phyloP scores from a whole-genome alignment of 2,888 invertebrate species.

The Erebia epiphron region DNA sequence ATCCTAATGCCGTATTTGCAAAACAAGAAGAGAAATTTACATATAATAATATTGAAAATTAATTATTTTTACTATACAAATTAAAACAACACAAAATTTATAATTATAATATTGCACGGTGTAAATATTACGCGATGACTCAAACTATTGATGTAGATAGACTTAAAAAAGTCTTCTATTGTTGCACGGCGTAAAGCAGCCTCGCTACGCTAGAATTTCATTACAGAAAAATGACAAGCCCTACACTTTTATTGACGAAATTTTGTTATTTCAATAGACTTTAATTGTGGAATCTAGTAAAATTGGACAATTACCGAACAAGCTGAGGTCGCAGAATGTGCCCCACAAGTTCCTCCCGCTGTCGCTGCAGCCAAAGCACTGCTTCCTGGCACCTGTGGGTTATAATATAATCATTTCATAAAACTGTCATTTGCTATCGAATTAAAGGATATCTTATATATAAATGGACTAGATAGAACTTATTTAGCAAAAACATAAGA shows the following conservation, averaged over 20 bases:
- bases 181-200: too few relatives aligned
- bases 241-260: not conserved
- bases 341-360: slow-evolving; percentile 73
- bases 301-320: slow-evolving; percentile 72
- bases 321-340: slow-evolving; percentile 75
- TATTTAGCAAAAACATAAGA: not conserved
- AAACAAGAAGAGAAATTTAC: slow-evolving; percentile 34
- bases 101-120: not conserved
- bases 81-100: not conserved
- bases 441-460: not conserved
- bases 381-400: slow-evolving; percentile 72
- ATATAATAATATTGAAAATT: slow-evolving; percentile 4
- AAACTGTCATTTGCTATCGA: not conserved
- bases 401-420: not conserved
- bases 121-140: too few relatives aligned
- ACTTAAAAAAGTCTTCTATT: too few relatives aligned
- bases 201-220: too few relatives aligned
- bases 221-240: not conserved
- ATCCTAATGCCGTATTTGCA: slow-evolving; percentile 42
- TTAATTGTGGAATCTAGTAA: not conserved
- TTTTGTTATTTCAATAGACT: too few relatives aligned
- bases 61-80: not conserved
- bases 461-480: not conserved
- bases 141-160: too few relatives aligned
- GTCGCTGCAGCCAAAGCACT: slow-evolving; percentile 75